These are phyloP conservation scores for Pterophyllum scalare DNA, from an alignment of 2,113 vertebrate genomes.

Conservation along the genomic window DNA sequence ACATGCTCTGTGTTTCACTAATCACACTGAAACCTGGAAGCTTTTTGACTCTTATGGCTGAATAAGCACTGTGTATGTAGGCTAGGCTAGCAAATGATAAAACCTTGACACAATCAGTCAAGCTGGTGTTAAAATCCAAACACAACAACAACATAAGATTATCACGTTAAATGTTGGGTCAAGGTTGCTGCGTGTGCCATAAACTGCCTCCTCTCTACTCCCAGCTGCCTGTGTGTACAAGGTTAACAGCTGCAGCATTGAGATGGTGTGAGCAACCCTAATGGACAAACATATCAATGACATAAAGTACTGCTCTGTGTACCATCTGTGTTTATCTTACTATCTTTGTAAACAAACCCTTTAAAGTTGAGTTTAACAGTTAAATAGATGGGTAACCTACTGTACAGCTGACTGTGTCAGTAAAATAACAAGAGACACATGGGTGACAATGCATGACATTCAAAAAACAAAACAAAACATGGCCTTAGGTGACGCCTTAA, in stretches of 20 bases:
- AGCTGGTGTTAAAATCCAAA: background rate
- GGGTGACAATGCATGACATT: background rate
- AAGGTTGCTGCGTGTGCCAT: background rate
- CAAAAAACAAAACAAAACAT: background rate
- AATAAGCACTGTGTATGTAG: background rate
- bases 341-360: background rate
- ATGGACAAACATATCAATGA: background rate
- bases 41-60: background rate
- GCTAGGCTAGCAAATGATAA: conserved; percentile 11
- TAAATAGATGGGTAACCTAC: background rate
- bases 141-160: conserved; percentile 6
- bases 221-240: conserved; percentile 24
- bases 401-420: background rate
- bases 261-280: background rate
- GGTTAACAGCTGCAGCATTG: conserved; percentile 20
- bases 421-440: background rate
- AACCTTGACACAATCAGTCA: background rate
- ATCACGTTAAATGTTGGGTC: background rate
- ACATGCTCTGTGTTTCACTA: background rate
- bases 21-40: background rate
- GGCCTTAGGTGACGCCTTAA: background rate
- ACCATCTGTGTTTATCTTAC: background rate
- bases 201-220: conserved; percentile 6
- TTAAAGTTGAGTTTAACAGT: background rate
- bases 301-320: conserved; percentile 1